phyloP scores from a whole-genome alignment of 2,797 vertebrate genomes.

The Pteropus rufus region DNA sequence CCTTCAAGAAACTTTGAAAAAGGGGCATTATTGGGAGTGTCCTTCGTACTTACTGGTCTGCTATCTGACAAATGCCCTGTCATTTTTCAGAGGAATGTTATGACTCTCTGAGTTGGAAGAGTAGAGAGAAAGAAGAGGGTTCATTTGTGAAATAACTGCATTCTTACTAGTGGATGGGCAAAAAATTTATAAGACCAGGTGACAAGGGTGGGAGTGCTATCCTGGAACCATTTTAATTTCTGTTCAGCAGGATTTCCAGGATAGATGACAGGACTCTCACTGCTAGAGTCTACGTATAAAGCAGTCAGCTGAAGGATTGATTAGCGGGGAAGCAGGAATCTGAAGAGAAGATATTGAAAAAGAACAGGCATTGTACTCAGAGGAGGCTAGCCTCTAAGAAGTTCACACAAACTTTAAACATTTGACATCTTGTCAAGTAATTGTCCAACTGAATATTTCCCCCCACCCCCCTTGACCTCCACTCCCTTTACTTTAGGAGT shows the following conservation, averaged over 20 bases:
- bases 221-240: not conserved
- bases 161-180: not conserved
- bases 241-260: not conserved
- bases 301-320: not conserved
- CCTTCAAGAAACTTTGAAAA: not conserved
- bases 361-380: not conserved
- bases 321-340: not conserved
- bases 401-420: not conserved
- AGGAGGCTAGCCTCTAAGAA: not conserved
- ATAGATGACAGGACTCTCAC: not conserved
- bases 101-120: not conserved
- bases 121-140: not conserved
- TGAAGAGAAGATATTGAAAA: not conserved
- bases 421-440: not conserved
- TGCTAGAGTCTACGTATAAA: not conserved
- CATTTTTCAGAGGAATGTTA: not conserved
- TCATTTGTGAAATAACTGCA: not conserved
- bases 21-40: not conserved
- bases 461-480: not conserved
- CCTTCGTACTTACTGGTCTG: not conserved
- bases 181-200: not conserved
- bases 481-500: not conserved
- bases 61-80: not conserved
- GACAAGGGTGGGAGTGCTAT: not conserved
- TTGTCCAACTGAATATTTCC: not conserved